Percentiles rank a stretch among this genome's conserved stretches.
These are phyloP conservation scores for Cerastis rubricosa DNA, from an alignment of 2,888 invertebrate species.

Conservation along the genomic window DNA sequence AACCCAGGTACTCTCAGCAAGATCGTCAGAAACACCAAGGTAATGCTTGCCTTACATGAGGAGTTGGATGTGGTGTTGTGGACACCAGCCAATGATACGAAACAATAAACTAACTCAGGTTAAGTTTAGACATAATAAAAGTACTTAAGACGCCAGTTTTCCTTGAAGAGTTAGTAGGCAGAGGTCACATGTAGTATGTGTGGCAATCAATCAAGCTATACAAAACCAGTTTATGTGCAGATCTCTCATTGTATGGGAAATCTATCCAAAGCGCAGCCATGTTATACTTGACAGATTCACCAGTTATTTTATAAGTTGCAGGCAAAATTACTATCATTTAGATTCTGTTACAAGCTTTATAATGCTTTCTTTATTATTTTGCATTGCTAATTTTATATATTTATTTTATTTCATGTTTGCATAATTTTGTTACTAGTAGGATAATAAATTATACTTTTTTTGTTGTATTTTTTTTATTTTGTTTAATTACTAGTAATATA, in stretches of 20 bases:
- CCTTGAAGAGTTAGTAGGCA: not conserved
- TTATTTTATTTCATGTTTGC: not conserved
- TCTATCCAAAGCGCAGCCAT: not conserved
- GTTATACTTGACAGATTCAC: not conserved
- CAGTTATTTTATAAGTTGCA: not conserved
- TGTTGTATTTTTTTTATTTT: not conserved
- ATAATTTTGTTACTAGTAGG: not conserved
- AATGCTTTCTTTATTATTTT: constrained; percentile 4
- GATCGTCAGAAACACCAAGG: not conserved
- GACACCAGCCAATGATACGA: not conserved
- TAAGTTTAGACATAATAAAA: not conserved
- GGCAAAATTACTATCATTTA: not conserved
- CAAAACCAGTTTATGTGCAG: not conserved
- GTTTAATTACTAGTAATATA: not conserved
- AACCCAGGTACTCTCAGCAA: not conserved
- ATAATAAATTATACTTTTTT: not conserved
- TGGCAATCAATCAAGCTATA: fast-evolving
- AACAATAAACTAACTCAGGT: not conserved
- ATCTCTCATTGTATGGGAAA: not conserved
- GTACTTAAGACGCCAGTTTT: not conserved
- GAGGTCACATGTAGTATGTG: not conserved
- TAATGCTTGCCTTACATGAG: not conserved
- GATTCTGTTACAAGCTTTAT: not conserved
- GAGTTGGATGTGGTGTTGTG: not conserved
- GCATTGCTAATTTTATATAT: not conserved